Percentiles rank a stretch among this genome's conserved stretches.
These are phyloP conservation scores for Apeira syringaria DNA, from an alignment of 2,888 invertebrate genomes.

Conservation along the genomic window DNA sequence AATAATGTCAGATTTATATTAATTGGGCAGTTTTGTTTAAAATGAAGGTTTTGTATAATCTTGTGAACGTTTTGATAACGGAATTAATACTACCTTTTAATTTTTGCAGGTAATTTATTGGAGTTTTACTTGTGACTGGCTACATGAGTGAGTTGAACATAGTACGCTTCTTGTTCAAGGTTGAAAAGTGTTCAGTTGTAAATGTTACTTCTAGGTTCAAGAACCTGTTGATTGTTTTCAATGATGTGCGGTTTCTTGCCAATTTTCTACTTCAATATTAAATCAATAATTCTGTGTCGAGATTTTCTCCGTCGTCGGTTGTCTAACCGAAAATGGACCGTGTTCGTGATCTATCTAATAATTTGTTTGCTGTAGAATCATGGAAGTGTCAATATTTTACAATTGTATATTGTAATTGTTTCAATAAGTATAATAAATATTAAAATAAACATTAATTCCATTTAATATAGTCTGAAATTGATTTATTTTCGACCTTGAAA, in stretches of 20 bases:
- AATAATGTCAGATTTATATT: not conserved
- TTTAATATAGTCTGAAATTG: too few species aligned
- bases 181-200: not conserved
- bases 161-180: not conserved
- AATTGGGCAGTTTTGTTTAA: not conserved
- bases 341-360: conserved; percentile 55
- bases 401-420: too few species aligned
- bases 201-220: conserved; percentile 20
- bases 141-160: not conserved
- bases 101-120: conserved; percentile 12
- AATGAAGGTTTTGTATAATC: not conserved
- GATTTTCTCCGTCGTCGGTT: conserved; percentile 47
- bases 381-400: conserved; percentile 27
- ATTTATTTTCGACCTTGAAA: too few species aligned
- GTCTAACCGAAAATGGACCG: conserved; percentile 28
- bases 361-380: conserved; percentile 25
- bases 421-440: too few species aligned
- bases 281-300: conserved; percentile 40
- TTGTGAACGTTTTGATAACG: not conserved
- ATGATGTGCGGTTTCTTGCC: conserved; percentile 35
- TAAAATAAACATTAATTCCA: too few species aligned
- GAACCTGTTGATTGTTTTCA: conserved; percentile 8
- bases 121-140: not conserved
- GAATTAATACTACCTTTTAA: not conserved
- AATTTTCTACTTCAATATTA: conserved; percentile 39